Base-by-base conservation (phyloP, 2,888 invertebrate species). In the Cheilosia urbana region DNA sequence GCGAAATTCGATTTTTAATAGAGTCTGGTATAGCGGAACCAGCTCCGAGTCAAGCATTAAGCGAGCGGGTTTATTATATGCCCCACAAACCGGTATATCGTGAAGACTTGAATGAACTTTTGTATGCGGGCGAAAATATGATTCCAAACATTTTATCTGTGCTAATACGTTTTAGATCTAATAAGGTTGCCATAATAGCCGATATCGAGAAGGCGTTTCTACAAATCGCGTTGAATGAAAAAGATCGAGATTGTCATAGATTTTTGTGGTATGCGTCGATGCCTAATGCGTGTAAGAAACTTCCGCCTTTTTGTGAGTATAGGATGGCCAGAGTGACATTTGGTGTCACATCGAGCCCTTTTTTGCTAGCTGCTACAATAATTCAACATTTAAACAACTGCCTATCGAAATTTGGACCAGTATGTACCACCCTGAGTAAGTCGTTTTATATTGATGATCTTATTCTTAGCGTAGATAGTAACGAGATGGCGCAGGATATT, bases 321-420 rank as follows among this genome's bases (percentile, higher is more conserved):
- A 19, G 51, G 21, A 53, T 55, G 55, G 27, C 53, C n/a, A 19
- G 80, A 69, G 81, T 84, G 62, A 87, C 87, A 13, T 87, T 87
- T 76, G 80, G 78, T 13, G 75, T 87, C 47, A 24, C 82, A 37
- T 84, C 76, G n/a, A 88, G 80, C 49, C 84, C 87, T 1, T 87
- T 87, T 37, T 66, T 87, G 15, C 68, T 88, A 30, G 53, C 84
- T 37, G 87, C 80, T 15, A 87, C 82, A 17, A 77, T 87, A 62
- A 58, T 66, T 57, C 84, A 87, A 53, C 82, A 88, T 65, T 49
- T 87, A 11, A 21, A 75, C 21, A 21, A 7, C 27, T 19, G 30
- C 53, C 27, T 55, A 45, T n/a, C 49, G 15, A 27, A 76, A 17
- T 78, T 72, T 42, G 87, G 77, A 40, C 9, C 13, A 15, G 72